A percentile compares a stretch with the other conserved stretches of the same genome.
Conservation (phyloP, 2,797 vertebrate genomes). For the Chlorospingus flavigularis region DNA sequence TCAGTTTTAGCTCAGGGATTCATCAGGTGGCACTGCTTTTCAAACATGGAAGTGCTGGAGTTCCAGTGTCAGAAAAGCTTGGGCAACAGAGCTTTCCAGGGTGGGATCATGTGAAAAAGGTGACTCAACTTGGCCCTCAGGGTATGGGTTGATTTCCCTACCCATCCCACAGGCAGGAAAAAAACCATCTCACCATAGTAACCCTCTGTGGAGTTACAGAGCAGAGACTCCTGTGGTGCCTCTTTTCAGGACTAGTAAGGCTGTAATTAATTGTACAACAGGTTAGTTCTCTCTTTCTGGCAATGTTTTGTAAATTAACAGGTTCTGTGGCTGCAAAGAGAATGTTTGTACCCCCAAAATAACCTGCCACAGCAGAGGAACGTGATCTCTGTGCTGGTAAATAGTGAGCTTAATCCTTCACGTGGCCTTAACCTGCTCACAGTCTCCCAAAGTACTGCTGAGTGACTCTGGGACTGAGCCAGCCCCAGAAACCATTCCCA, state of each 20-base stretch:
- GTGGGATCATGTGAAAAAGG: not conserved
- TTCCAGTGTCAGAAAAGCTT: not conserved
- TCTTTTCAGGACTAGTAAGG: not conserved
- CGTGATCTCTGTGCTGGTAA: not conserved
- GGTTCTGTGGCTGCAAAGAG: not conserved
- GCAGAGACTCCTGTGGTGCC: not conserved
- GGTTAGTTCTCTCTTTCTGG: not conserved
- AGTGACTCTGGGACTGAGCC: not conserved
- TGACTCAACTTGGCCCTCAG: not conserved
- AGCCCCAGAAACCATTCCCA: not conserved
- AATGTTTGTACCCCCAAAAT: not conserved
- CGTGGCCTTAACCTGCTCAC: not conserved
- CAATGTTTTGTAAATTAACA: not conserved
- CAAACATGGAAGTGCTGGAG: not conserved
- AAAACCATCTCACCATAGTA: not conserved
- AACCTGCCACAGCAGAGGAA: not conserved
- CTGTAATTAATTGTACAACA: not conserved
- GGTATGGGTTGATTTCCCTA: not conserved
- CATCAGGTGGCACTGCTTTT: not conserved
- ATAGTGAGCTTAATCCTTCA: not conserved
- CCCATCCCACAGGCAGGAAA: not conserved
- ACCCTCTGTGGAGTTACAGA: not conserved
- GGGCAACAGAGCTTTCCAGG: not conserved
- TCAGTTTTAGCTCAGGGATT: not conserved
- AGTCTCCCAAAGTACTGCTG: not conserved